phyloP scores from a whole-genome alignment of 92 coral and sea anemone genomes.

The Meandrina meandrites region DNA sequence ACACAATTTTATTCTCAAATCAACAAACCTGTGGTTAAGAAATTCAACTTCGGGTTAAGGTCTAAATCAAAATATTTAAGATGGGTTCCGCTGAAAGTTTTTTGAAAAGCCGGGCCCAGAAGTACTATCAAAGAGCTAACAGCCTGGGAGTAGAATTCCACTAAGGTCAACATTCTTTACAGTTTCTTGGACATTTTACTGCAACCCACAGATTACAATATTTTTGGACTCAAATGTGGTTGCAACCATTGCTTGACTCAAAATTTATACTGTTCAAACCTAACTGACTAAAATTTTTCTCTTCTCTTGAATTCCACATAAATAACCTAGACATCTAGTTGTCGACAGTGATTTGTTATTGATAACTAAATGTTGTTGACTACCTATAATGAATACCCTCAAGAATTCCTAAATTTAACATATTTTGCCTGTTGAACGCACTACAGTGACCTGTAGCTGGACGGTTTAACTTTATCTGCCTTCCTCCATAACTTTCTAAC shows the following conservation, averaged over 20 bases:
- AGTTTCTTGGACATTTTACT: background rate
- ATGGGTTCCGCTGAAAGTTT: too few relatives aligned
- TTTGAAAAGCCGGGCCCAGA: too few relatives aligned
- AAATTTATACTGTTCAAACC: too few relatives aligned
- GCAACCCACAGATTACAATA: background rate
- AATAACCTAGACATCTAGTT: too few relatives aligned
- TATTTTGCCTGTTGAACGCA: background rate
- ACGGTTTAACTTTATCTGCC: background rate
- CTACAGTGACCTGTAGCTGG: background rate
- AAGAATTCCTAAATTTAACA: background rate
- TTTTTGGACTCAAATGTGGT: too few relatives aligned
- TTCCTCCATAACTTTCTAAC: constrained; percentile 7
- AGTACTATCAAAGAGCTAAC: background rate
- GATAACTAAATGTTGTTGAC: too few relatives aligned
- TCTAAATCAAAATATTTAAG: too few relatives aligned
- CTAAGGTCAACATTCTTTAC: background rate
- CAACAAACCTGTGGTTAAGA: too few relatives aligned
- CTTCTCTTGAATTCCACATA: background rate
- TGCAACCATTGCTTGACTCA: too few relatives aligned
- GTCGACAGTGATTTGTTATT: too few relatives aligned
- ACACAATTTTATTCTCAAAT: too few relatives aligned
- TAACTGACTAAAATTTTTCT: background rate
- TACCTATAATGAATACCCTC: background rate
- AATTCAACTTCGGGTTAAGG: too few relatives aligned
- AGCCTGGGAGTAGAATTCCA: background rate